Conservation (phyloP, 1,140 invertebrate genomes). For the Mizuhopecten yessoensis region DNA sequence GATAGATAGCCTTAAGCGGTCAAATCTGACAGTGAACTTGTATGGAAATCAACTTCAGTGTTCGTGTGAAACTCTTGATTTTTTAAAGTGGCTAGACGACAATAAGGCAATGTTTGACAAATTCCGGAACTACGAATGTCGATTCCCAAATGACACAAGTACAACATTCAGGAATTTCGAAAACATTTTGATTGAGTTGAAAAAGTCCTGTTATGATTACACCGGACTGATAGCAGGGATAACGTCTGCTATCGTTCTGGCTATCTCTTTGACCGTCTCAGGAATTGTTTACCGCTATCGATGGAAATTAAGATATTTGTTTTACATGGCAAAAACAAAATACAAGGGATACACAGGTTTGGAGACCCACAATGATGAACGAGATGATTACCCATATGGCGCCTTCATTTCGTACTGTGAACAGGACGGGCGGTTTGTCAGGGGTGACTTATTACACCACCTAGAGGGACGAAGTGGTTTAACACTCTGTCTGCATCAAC, state of each 20-base stretch:
- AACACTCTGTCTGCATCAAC: conserved; percentile 64
- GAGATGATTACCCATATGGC: conserved; percentile 62
- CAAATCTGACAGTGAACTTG: conserved; percentile 54
- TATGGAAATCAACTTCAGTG: conserved; percentile 59
- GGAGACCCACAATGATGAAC: neutral
- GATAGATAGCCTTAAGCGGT: neutral
- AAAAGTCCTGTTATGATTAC: conserved; percentile 56
- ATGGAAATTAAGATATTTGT: conserved; percentile 72
- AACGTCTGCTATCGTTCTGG: conserved; percentile 35
- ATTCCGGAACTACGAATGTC: conserved; percentile 51
- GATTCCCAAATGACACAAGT: conserved; percentile 46
- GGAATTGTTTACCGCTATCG: conserved; percentile 65
- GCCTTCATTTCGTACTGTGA: conserved; percentile 70
- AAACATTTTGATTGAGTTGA: conserved; percentile 48
- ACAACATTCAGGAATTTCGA: conserved; percentile 29
- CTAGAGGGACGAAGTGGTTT: conserved; percentile 56
- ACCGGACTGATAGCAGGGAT: conserved; percentile 51
- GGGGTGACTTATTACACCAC: neutral
- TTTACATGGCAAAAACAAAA: conserved; percentile 64
- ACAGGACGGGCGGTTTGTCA: conserved; percentile 61
- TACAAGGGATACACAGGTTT: conserved; percentile 44
- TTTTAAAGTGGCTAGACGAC: conserved; percentile 64
- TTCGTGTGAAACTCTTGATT: conserved; percentile 62
- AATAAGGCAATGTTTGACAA: conserved; percentile 28
- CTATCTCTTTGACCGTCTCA: conserved; percentile 51